Conservation (phyloP, 1,140 invertebrate genomes). For the Harpegnathos saltator region DNA sequence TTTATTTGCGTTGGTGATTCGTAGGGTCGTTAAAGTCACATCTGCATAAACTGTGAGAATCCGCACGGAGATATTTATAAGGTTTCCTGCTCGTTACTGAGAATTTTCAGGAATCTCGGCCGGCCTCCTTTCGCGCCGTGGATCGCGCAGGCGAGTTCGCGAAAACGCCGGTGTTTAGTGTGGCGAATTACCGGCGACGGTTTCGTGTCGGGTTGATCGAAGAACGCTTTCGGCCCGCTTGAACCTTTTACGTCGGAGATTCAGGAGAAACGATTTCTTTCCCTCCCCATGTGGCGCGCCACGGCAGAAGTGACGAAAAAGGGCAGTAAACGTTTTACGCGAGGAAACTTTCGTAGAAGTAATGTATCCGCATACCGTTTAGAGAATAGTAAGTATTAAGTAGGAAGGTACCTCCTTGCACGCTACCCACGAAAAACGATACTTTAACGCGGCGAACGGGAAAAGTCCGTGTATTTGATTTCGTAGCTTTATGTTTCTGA, state of each 20-base stretch:
- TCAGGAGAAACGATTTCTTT: constrained; percentile 45
- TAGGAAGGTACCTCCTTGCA: constrained; percentile 69
- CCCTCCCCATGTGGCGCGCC: constrained; percentile 23
- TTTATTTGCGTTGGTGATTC: too few species aligned
- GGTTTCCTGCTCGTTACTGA: background rate
- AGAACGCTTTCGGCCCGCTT: constrained; percentile 44
- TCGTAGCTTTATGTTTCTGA: constrained; percentile 36
- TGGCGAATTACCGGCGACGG: constrained; percentile 50
- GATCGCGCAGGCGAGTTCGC: background rate
- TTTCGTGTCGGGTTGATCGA: constrained; percentile 61
- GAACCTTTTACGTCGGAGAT: constrained; percentile 52
- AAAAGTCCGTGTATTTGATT: constrained; percentile 52
- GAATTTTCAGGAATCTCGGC: constrained; percentile 2
- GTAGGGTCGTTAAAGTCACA: too few species aligned
- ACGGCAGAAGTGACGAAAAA: constrained; percentile 67
- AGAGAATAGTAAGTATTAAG: constrained; percentile 71
- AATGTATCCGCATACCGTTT: constrained; percentile 69
- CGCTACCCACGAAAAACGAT: constrained; percentile 66
- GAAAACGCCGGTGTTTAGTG: constrained; percentile 46
- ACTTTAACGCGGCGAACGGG: constrained; percentile 35
- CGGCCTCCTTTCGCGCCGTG: background rate
- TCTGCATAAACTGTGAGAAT: background rate
- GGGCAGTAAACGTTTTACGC: constrained; percentile 62
- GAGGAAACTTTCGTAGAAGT: constrained; percentile 67
- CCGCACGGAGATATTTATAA: background rate